Percentiles rank a stretch among this genome's conserved stretches.
These are phyloP conservation scores for Chaetops frenatus DNA, from an alignment of 2,113 vertebrate genomes.

Conservation along the genomic window DNA sequence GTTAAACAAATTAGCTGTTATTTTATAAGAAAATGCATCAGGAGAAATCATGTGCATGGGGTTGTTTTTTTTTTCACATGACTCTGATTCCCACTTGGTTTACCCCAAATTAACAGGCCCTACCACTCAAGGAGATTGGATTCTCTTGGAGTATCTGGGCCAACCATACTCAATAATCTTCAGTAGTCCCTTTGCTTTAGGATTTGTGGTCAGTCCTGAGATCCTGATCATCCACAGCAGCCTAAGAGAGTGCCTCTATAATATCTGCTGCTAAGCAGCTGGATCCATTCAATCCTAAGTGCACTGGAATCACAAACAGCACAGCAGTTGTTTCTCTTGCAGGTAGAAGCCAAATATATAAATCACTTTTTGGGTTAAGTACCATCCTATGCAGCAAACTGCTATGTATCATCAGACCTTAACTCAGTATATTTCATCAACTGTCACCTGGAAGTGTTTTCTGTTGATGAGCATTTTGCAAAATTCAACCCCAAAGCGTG, in stretches of 20 bases:
- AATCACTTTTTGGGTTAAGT: not conserved
- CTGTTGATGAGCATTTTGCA: not conserved
- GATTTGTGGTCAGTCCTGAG: not conserved
- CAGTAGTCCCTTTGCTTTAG: not conserved
- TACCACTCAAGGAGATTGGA: not conserved
- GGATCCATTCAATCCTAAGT: not conserved
- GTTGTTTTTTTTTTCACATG: not conserved
- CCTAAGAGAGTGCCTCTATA: not conserved
- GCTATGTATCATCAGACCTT: not conserved
- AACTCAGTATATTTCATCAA: not conserved
- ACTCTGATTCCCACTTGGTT: not conserved
- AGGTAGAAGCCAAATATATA: not conserved
- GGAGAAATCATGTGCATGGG: not conserved
- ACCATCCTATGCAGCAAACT: not conserved
- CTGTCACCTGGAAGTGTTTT: not conserved
- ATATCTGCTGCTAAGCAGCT: not conserved
- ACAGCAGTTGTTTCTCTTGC: not conserved
- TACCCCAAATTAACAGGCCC: not conserved
- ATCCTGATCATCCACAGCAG: not conserved
- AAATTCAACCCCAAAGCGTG: not conserved
- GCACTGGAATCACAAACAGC: not conserved
- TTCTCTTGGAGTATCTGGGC: not conserved
- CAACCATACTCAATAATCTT: not conserved
- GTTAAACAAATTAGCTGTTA: not conserved
- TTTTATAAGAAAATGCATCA: not conserved